Conservation (phyloP, 2,797 vertebrate genomes). For the Hippoglossus hippoglossus region DNA sequence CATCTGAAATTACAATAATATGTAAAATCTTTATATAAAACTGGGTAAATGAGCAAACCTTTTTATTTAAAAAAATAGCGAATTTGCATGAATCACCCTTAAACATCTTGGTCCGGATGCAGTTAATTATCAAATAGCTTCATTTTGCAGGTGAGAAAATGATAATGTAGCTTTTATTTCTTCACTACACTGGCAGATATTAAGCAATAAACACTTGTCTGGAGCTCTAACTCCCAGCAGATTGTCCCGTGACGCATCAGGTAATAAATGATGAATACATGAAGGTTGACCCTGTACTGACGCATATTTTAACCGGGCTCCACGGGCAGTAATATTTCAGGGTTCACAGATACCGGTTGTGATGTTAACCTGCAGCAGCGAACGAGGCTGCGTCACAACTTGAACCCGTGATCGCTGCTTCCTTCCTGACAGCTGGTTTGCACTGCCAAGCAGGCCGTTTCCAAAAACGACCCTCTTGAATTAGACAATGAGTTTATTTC, state of each 20-base stretch:
- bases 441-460: conserved; percentile 40
- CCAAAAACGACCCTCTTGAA: conserved; percentile 49
- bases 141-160: too few relatives aligned
- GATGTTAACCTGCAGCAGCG: conserved; percentile 7
- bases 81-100: not conserved
- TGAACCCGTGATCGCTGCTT: conserved; percentile 29
- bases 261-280: conserved; percentile 37
- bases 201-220: conserved; percentile 8
- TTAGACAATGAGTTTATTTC: conserved; percentile 62
- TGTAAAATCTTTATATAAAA: too few relatives aligned
- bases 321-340: conserved; percentile 24
- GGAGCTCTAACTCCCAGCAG: not conserved
- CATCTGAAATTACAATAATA: not conserved
- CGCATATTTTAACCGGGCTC: conserved; percentile 13
- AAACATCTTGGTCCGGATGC: not conserved
- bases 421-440: conserved; percentile 57
- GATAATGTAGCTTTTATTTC: not conserved
- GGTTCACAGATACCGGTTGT: conserved; percentile 31
- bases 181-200: conserved; percentile 2
- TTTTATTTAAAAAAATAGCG: too few relatives aligned
- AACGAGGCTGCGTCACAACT: conserved; percentile 31
- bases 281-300: conserved; percentile 19
- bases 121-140: not conserved
- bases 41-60: too few relatives aligned
- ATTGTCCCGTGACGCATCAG: conserved; percentile 30